phyloP scores from a whole-genome alignment of 2,113 vertebrate genomes.

The Labrus mixtus region DNA sequence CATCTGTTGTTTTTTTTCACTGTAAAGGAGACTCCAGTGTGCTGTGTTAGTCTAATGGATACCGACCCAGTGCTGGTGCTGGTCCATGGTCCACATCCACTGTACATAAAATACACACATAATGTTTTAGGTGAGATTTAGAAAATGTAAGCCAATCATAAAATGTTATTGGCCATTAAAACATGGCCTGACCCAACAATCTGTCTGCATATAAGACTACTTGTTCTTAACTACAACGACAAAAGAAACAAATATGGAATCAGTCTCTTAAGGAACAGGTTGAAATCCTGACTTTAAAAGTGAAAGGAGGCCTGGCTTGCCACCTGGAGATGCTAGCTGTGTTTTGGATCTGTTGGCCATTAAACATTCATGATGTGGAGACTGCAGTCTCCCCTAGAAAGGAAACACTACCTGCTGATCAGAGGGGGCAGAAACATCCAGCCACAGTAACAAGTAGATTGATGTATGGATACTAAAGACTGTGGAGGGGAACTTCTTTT shows the following conservation, averaged over 20 bases:
- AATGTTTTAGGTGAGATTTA: too few relatives aligned
- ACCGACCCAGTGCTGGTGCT: too few relatives aligned
- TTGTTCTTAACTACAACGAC: background rate
- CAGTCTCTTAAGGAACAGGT: background rate
- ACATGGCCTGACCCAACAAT: too few relatives aligned
- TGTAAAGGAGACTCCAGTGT: too few relatives aligned
- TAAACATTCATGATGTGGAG: conserved; percentile 69
- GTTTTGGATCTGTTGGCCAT: conserved; percentile 71
- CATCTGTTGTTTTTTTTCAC: too few relatives aligned
- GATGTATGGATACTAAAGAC: background rate
- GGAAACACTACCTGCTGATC: conserved; percentile 12
- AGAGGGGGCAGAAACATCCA: background rate
- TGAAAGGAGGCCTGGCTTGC: conserved; percentile 20
- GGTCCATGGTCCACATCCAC: too few relatives aligned
- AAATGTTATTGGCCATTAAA: too few relatives aligned
- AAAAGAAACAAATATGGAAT: background rate
- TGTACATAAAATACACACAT: too few relatives aligned
- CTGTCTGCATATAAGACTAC: too few relatives aligned
- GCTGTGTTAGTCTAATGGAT: too few relatives aligned
- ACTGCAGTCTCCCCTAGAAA: conserved; percentile 16
- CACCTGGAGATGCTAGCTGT: background rate
- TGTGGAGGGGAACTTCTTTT: background rate
- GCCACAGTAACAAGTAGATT: background rate
- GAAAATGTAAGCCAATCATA: too few relatives aligned
- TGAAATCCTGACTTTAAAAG: background rate